A percentile compares a stretch with the other conserved stretches of the same genome.
Evolutionary conservation across 2,888 invertebrate species (phyloP).

Genomic region (Orthosia gothica): DNA sequence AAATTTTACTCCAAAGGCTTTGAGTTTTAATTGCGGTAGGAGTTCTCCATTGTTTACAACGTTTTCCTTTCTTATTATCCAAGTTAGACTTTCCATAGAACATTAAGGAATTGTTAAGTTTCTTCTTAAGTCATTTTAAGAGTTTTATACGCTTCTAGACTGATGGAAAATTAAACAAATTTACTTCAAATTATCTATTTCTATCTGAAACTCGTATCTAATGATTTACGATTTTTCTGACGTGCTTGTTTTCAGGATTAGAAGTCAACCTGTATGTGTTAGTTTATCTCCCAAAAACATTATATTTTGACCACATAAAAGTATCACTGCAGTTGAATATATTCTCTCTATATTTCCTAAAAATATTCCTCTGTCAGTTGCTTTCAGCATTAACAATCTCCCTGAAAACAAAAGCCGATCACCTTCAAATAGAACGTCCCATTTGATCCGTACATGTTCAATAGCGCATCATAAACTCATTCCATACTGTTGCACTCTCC

Average conservation of each 20-base stretch:
- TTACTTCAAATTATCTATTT: background rate
- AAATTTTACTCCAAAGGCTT: constrained; percentile 13
- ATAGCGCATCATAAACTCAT: constrained; percentile 27
- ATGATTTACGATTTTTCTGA: background rate
- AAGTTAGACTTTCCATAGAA: constrained; percentile 3
- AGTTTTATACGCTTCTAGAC: background rate
- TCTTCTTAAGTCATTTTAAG: background rate
- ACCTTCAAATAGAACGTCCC: background rate
- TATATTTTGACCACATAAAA: too few relatives aligned
- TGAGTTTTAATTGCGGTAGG: constrained; percentile 4
- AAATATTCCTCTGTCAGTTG: constrained; percentile 3
- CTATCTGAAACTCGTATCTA: background rate
- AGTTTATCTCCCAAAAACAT: too few relatives aligned
- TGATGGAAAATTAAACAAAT: background rate
- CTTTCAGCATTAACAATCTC: too few relatives aligned
- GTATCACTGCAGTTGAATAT: too few relatives aligned
- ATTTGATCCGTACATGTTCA: constrained; percentile 2
- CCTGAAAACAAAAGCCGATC: background rate
- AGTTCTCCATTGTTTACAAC: constrained; percentile 2
- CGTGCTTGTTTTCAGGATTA: too few relatives aligned
- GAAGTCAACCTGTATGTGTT: too few relatives aligned
- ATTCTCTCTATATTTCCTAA: background rate
- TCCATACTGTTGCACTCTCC: constrained; percentile 29
- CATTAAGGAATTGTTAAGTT: background rate
- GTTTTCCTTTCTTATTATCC: background rate